These are phyloP conservation scores for Tiaroga cobitis DNA, from an alignment of 2,797 vertebrate genomes.

Conservation along the genomic window DNA sequence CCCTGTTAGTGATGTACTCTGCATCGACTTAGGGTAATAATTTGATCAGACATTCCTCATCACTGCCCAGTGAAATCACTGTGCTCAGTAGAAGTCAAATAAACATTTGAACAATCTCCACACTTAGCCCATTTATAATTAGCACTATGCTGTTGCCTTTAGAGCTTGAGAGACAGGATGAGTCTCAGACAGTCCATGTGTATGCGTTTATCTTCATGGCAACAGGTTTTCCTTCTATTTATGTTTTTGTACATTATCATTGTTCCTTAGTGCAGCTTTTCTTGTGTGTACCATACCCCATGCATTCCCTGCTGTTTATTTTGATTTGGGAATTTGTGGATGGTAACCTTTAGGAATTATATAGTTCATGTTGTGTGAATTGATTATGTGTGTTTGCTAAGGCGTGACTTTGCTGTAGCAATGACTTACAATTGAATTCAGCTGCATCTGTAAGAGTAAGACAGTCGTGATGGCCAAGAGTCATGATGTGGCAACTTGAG, in stretches of 20 bases:
- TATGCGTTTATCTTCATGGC: slow-evolving; percentile 1
- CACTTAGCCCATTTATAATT: slow-evolving; percentile 23
- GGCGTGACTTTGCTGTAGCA: slow-evolving; percentile 10
- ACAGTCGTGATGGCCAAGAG: background rate
- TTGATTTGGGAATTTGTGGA: background rate
- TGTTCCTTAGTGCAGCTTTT: background rate
- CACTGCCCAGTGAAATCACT: too few relatives aligned
- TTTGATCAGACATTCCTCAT: slow-evolving; percentile 8
- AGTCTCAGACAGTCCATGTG: background rate
- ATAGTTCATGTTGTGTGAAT: background rate
- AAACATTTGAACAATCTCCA: slow-evolving; percentile 2
- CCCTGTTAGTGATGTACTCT: background rate
- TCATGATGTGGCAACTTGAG: background rate
- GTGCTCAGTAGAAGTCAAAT: slow-evolving; percentile 24
- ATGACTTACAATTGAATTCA: background rate
- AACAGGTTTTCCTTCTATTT: background rate
- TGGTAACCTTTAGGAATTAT: background rate
- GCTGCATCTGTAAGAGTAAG: background rate
- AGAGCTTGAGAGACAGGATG: slow-evolving; percentile 11
- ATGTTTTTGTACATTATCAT: background rate
- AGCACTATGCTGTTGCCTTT: background rate
- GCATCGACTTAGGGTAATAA: background rate
- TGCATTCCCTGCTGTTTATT: slow-evolving; percentile 4
- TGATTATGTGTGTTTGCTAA: slow-evolving; percentile 23
- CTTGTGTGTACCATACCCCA: background rate